Conservation (phyloP, 2,797 vertebrate genomes). For the Scarus forsteni region DNA sequence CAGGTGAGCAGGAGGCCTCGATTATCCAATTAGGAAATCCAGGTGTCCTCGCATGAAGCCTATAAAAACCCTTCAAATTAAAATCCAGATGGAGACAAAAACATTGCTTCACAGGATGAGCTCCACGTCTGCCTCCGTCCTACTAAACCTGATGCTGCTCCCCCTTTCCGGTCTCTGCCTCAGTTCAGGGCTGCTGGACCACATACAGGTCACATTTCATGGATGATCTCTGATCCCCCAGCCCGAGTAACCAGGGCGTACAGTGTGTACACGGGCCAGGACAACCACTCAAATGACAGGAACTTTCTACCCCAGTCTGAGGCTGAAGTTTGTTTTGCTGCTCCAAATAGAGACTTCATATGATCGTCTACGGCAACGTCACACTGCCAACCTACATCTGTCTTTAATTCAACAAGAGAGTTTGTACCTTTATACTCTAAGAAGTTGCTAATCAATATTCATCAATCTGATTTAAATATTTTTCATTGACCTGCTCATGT, state of each 20-base stretch:
- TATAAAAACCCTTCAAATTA: background rate
- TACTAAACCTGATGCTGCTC: conserved; percentile 53
- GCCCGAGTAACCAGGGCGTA: conserved; percentile 8
- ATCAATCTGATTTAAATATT: too few species aligned
- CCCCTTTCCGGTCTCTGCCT: conserved; percentile 38
- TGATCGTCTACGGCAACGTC: too few species aligned
- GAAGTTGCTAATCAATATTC: too few species aligned
- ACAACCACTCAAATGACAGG: background rate
- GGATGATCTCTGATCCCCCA: conserved; percentile 59
- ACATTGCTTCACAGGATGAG: background rate
- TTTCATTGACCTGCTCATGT: too few species aligned
- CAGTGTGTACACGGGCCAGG: background rate
- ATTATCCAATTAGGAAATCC: too few species aligned
- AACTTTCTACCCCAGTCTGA: background rate
- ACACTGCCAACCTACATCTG: too few species aligned
- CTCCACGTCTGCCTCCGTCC: conserved; percentile 17
- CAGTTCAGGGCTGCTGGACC: conserved; percentile 49
- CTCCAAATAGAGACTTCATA: background rate
- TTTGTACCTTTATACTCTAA: too few species aligned
- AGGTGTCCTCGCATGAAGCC: background rate
- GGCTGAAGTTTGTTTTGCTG: background rate
- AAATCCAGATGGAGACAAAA: background rate
- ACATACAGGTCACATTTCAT: conserved; percentile 72
- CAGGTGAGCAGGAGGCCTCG: background rate
- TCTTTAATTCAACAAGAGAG: too few species aligned